Conservation (phyloP, 2,888 invertebrate genomes). For the Argyresthia albistria region DNA sequence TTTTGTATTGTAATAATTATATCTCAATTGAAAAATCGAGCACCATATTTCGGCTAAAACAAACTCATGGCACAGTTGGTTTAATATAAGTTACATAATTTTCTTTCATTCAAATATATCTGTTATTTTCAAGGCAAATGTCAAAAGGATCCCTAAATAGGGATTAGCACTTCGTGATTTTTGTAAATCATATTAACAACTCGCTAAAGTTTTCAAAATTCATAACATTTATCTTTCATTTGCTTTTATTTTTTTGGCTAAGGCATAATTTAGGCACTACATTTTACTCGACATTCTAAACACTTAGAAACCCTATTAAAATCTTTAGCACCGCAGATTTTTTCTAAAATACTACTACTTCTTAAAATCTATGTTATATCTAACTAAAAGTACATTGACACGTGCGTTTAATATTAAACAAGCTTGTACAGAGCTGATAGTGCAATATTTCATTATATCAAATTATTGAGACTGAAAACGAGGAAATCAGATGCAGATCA, state of each 20-base stretch:
- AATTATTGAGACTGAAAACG: no score
- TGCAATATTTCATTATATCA: no score
- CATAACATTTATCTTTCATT: slow-evolving; percentile 7
- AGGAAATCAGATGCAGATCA: no score
- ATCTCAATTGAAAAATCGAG: background rate
- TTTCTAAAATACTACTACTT: background rate
- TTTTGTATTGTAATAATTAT: background rate
- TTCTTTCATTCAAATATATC: slow-evolving; percentile 10
- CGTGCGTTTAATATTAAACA: background rate
- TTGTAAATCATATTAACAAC: slow-evolving; percentile 5
- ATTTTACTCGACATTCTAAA: slow-evolving; percentile 6
- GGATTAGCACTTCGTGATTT: slow-evolving; percentile 48
- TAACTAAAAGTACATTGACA: slow-evolving; percentile 5
- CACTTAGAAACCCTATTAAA: slow-evolving; percentile 2
- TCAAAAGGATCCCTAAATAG: slow-evolving; percentile 27
- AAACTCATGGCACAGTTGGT: slow-evolving; percentile 1
- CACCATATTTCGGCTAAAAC: background rate
- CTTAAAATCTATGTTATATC: background rate
- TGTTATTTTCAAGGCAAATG: slow-evolving; percentile 25
- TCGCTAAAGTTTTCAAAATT: slow-evolving; percentile 7
- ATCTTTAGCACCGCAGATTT: slow-evolving; percentile 10
- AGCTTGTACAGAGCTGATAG: background rate
- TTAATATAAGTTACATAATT: slow-evolving; percentile 13
- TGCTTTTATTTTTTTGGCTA: slow-evolving; percentile 6
- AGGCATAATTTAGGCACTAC: slow-evolving; percentile 14